Percentiles rank a stretch among this genome's conserved stretches.
phyloP scores from a whole-genome alignment of 2,888 invertebrate genomes.

The Pegoplata infirma region DNA sequence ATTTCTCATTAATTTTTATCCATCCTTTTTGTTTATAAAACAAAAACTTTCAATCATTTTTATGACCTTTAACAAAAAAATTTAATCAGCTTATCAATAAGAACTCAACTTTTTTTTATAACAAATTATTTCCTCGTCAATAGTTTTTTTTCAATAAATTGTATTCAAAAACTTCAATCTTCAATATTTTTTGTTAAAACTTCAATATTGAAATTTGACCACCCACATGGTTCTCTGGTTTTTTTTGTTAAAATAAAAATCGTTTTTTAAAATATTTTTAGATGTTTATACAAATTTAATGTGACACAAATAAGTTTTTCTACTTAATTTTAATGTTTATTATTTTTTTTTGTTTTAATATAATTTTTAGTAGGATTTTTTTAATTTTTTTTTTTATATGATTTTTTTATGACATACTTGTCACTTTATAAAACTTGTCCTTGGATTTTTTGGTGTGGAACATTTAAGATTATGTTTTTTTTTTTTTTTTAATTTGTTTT shows the following conservation, averaged over 20 bases:
- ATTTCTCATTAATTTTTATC: too few relatives aligned
- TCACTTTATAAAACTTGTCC: constrained; percentile 60
- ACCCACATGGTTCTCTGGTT: constrained; percentile 50
- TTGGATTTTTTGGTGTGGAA: constrained; percentile 61
- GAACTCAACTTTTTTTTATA: not conserved
- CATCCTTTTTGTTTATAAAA: too few relatives aligned
- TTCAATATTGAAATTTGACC: constrained; percentile 37
- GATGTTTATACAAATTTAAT: constrained; percentile 58
- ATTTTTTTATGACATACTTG: constrained; percentile 59
- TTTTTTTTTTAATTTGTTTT: not conserved
- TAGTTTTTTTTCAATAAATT: constrained; percentile 4
- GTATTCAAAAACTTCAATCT: not conserved
- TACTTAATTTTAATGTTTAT: constrained; percentile 56
- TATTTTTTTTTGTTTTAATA: constrained; percentile 28
- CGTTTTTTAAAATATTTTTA: not conserved
- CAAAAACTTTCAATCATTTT: too few relatives aligned
- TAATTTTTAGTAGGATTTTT: constrained; percentile 8
- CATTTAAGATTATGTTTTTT: constrained; percentile 50
- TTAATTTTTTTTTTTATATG: constrained; percentile 15
- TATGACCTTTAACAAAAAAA: not conserved
- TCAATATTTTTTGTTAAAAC: constrained; percentile 36
- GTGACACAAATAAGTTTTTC: constrained; percentile 64
- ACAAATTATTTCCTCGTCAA: constrained; percentile 28
- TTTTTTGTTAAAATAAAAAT: constrained; percentile 18
- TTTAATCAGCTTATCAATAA: not conserved